A percentile compares a stretch with the other conserved stretches of the same genome.
Evolutionary conservation across 2,113 vertebrate genomes (phyloP).

Genomic region (Oncorhynchus kisutch): DNA sequence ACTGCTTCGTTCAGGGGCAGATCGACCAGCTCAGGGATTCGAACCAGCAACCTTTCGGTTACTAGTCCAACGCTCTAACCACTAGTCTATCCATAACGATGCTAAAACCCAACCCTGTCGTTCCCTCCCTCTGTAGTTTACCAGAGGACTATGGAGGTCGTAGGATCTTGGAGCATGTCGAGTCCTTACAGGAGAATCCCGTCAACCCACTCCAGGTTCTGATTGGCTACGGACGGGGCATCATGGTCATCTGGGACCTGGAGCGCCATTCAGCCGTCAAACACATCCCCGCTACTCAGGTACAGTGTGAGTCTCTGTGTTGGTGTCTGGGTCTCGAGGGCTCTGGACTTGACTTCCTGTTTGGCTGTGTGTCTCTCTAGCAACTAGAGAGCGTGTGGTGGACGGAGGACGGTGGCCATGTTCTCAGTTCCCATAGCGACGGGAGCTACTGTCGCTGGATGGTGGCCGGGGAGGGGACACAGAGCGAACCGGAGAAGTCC

Average conservation of each 20-base stretch:
- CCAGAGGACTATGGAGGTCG: constrained; percentile 85
- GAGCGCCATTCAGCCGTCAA: constrained; percentile 67
- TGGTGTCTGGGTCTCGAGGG: background rate
- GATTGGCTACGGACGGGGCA: constrained; percentile 91
- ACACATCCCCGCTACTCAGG: constrained; percentile 88
- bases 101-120: background rate
- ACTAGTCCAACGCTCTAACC: background rate
- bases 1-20: no score
- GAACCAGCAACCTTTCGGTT: background rate
- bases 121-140: constrained; percentile 68
- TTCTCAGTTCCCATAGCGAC: constrained; percentile 92
- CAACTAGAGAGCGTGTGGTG: constrained; percentile 92
- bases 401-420: constrained; percentile 83
- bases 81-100: background rate
- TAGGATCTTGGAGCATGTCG: constrained; percentile 87
- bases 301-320: constrained; percentile 39
- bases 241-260: constrained; percentile 90
- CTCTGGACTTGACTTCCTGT: background rate
- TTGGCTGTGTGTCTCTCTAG: constrained; percentile 53
- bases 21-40: no score
- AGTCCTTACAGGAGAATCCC: constrained; percentile 88
- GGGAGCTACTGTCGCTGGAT: constrained; percentile 91
- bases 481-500: constrained; percentile 80
- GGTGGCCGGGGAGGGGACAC: constrained; percentile 62
- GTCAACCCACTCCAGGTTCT: constrained; percentile 81